Evolutionary conservation across 2,113 vertebrate genomes (phyloP).

Genomic region (Podarcis raffonei): DNA sequence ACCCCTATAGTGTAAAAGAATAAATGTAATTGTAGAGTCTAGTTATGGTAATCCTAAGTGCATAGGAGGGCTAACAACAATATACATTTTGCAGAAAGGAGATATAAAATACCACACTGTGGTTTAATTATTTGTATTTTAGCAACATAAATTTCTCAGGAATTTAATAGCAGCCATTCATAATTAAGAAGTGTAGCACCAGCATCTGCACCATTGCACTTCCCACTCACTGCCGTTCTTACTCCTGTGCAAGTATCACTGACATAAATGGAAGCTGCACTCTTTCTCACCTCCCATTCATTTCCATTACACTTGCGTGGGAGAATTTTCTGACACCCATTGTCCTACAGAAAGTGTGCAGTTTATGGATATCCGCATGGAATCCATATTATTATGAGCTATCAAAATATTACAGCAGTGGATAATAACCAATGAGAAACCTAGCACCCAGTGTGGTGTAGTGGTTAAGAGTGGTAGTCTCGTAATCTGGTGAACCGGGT

Average conservation of each 20-base stretch:
- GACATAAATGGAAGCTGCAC: neutral
- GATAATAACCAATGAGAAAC: neutral
- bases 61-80: neutral
- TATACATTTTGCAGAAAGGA: neutral
- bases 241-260: neutral
- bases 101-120: neutral
- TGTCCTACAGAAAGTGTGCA: neutral
- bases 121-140: neutral
- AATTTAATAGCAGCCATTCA: no score
- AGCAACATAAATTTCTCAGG: no score
- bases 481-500: no score
- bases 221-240: neutral
- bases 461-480: no score
- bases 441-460: no score
- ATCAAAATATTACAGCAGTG: neutral
- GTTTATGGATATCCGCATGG: slow-evolving; percentile 1
- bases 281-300: neutral
- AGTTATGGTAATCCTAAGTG: neutral
- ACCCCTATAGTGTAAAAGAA: neutral
- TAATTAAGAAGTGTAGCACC: no score
- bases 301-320: neutral
- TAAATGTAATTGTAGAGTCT: neutral
- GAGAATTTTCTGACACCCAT: neutral
- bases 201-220: no score
- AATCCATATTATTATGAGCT: neutral